Evolutionary conservation across 2,888 invertebrate genomes (phyloP).

Genomic region (Acrobasis repandana): DNA sequence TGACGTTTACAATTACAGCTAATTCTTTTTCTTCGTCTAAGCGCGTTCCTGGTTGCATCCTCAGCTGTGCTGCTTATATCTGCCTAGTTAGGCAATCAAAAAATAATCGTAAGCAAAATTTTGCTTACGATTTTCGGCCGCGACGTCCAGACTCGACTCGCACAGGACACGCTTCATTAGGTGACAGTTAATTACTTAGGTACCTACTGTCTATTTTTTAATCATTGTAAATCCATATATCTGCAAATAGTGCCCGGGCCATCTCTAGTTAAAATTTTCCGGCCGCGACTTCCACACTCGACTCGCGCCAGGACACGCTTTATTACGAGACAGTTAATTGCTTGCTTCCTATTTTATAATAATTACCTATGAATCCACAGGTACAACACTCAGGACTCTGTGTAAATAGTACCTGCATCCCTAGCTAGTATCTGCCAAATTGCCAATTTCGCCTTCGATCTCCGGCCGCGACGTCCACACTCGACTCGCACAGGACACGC

Average conservation of each 20-base stretch:
- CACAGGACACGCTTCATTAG: constrained; percentile 10
- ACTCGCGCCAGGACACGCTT: neutral
- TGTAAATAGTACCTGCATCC: neutral
- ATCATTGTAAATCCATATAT: constrained; percentile 13
- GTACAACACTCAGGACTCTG: no score
- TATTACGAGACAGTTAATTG: no score
- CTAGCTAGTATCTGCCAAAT: constrained; percentile 63
- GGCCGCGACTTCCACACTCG: constrained; percentile 46
- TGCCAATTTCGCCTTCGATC: constrained; percentile 74
- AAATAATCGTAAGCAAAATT: no score
- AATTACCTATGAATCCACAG: constrained; percentile 6
- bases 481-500: constrained; percentile 21
- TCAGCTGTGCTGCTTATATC: no score
- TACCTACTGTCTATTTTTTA: constrained; percentile 7
- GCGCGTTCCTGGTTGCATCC: no score
- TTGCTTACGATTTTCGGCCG: constrained; percentile 71
- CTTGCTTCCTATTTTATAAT: constrained; percentile 14
- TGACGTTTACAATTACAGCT: no score
- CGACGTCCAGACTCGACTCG: constrained; percentile 34
- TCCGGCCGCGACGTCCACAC: constrained; percentile 55
- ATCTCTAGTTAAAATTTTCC: no score
- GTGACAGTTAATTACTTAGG: no score
- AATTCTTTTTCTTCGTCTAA: no score
- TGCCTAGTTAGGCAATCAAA: constrained; percentile 75
- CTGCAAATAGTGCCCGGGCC: no score